Conservation (phyloP, 2,113 vertebrate species). For the Athene noctua region DNA sequence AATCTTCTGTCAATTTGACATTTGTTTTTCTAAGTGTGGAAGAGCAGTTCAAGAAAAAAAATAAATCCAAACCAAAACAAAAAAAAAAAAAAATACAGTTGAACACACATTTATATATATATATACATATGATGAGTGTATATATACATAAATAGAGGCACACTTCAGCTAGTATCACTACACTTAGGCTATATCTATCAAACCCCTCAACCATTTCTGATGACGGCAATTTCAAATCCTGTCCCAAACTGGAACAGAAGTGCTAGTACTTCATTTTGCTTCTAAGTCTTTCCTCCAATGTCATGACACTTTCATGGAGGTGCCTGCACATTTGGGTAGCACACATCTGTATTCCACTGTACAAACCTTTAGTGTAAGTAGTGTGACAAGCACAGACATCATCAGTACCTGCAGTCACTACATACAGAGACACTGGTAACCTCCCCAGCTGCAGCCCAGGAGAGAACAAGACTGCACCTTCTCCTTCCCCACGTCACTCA, state of each 20-base stretch:
- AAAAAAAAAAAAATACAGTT: not conserved
- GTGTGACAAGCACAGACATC: not conserved
- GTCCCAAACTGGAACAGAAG: not conserved
- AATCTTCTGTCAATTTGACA: not conserved
- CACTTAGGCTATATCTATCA: not conserved
- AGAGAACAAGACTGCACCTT: not conserved
- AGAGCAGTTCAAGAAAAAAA: not conserved
- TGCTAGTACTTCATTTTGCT: not conserved
- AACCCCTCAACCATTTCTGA: not conserved
- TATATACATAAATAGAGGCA: not conserved
- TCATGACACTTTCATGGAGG: rapidly evolving
- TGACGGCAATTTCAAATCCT: not conserved
- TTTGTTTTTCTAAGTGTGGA: not conserved
- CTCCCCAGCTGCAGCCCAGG: not conserved
- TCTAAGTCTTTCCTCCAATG: not conserved
- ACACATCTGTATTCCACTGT: not conserved
- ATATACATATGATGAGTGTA: not conserved
- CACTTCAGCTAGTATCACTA: not conserved
- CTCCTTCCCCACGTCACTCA: not conserved
- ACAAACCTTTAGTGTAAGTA: not conserved
- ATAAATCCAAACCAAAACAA: not conserved
- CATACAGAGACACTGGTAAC: not conserved
- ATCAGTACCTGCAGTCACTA: not conserved
- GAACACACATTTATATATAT: no score
- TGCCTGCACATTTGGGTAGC: not conserved